phyloP scores from a whole-genome alignment of 1,140 invertebrate species.

The Manduca sexta region DNA sequence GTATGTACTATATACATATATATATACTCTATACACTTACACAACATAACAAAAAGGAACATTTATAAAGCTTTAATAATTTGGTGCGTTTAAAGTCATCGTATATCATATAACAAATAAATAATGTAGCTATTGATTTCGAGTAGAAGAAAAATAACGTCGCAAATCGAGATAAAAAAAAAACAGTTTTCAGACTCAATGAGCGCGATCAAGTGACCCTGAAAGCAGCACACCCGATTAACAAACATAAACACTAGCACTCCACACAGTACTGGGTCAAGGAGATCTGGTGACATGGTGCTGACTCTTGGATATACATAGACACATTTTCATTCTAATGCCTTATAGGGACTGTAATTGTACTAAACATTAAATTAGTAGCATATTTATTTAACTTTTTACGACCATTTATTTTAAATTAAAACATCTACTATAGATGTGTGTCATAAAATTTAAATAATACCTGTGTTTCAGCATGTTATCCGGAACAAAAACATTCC shows the following conservation, averaged over 20 bases:
- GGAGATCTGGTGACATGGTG: conserved; percentile 40
- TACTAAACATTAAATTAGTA: conserved; percentile 3
- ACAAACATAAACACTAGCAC: conserved; percentile 44
- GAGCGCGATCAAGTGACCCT: conserved; percentile 17
- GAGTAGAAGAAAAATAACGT: too few species aligned
- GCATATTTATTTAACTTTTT: not conserved
- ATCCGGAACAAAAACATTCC: conserved; percentile 88
- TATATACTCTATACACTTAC: conserved; percentile 1
- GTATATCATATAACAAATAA: too few species aligned
- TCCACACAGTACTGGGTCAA: conserved; percentile 47
- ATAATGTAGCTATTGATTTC: too few species aligned
- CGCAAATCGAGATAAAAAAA: too few species aligned
- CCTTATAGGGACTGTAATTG: conserved; percentile 20
- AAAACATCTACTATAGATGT: too few species aligned
- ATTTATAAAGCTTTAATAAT: too few species aligned
- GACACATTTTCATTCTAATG: conserved; percentile 32
- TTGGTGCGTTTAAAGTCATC: too few species aligned
- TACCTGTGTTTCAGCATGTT: conserved; percentile 78
- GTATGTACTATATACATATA: conserved; percentile 4
- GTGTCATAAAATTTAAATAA: too few species aligned
- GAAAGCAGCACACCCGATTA: conserved; percentile 26
- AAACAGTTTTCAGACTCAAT: too few species aligned
- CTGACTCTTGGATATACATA: conserved; percentile 23
- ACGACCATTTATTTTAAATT: too few species aligned
- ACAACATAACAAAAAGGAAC: too few species aligned